Evolutionary conservation across 2,888 invertebrate species (phyloP), one percentile per base, ranked within the genome.

Genomic region (Neelides folsomi): DNA sequence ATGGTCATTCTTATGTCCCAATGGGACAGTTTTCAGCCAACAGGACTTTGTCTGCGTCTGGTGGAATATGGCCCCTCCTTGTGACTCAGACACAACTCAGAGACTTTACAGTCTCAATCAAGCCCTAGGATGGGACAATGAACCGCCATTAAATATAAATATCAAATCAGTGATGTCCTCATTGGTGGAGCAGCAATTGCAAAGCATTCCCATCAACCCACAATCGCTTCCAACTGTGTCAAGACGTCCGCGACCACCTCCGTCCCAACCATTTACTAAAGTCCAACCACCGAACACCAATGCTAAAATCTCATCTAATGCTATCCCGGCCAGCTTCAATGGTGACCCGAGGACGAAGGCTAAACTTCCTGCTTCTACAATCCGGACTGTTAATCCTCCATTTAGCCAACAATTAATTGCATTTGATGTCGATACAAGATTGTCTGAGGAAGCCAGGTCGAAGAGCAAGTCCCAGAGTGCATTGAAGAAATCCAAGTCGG

Each of bases 1-100:
- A 38, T 64, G 62, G 60, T 57, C 57, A 2, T 64, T 64, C 50
- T 49, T 64, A 8, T 64, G 64, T 50, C 64, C 64, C 10, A 64
- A 64, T 43, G 64, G 64, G 13, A 64, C 64, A 1, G 47, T 58
- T 20, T 58, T 58, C 42, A 54, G 54, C 35, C 58, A 58, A 18
- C 38, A 53, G 27, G 54, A 58, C 34, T 58, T 64, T 44, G 64
- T 62, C 1, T 64, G 64, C 44, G 62, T 62, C 27, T 64, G 64
- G 64, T 64, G 64, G 64, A 51, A 58, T 35, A 52, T 50, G 40
- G 58, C 60, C 38, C 59, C 59, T 12, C 43, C 53, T 19, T 63
- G 59, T 49, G 58, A 56, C 46, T 40, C 46, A 4, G 47, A 38
- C 1, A 54, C 55, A 3, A 50, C 60, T 10, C 34, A 52, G n/a